Conservation (phyloP, 2,113 vertebrate genomes). For the Zootoca vivipara region DNA sequence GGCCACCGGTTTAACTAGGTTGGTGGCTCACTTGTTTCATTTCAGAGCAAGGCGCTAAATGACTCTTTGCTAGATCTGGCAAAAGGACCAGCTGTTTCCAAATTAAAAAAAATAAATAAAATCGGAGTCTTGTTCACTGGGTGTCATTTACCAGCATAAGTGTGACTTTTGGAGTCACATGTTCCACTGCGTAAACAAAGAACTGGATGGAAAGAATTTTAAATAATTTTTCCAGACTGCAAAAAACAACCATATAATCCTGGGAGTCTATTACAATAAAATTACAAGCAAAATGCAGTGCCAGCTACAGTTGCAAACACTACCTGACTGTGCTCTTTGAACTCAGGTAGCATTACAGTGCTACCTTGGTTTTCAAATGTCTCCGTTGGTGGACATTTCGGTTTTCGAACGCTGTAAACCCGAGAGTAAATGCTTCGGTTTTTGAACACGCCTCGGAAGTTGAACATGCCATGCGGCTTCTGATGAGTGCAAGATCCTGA, state of each 20-base stretch:
- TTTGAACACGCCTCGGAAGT: too few relatives aligned
- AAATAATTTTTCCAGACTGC: neutral
- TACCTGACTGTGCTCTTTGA: too few relatives aligned
- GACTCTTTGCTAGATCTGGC: conserved; percentile 47
- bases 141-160: conserved; percentile 7
- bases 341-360: too few relatives aligned
- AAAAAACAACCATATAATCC: conserved; percentile 27
- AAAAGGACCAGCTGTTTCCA: conserved; percentile 42
- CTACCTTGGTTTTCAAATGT: too few relatives aligned
- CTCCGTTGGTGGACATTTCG: too few relatives aligned
- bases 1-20: conserved; percentile 37
- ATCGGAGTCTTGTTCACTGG: neutral
- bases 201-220: conserved; percentile 23
- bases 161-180: conserved; percentile 10
- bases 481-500: too few relatives aligned
- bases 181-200: conserved; percentile 7
- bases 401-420: too few relatives aligned
- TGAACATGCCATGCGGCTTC: too few relatives aligned
- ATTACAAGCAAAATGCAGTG: conserved; percentile 9
- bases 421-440: too few relatives aligned
- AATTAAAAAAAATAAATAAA: neutral
- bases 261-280: neutral
- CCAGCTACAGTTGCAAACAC: neutral
- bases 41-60: conserved; percentile 42
- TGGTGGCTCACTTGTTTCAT: neutral